phyloP scores from a whole-genome alignment of 2,113 vertebrate genomes.

The Sebastes fasciatus region DNA sequence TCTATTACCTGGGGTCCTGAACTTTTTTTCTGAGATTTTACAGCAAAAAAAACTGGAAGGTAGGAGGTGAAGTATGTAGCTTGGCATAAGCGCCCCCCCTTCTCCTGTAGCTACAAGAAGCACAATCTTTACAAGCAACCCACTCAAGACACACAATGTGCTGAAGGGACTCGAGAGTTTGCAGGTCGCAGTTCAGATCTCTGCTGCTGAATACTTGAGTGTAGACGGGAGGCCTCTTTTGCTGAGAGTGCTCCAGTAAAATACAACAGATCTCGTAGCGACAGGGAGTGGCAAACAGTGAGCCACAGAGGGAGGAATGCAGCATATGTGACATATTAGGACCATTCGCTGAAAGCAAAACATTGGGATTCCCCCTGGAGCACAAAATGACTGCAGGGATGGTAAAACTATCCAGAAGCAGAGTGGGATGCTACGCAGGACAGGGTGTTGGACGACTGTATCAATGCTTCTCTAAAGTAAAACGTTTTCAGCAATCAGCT shows the following conservation, averaged over 20 bases:
- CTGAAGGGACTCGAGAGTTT: conserved; percentile 20
- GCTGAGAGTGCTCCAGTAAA: conserved; percentile 32
- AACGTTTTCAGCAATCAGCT: neutral
- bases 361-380: conserved; percentile 31
- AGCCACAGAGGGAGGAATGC: conserved; percentile 41
- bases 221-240: conserved; percentile 20
- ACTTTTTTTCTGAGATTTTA: neutral
- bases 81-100: conserved; percentile 16
- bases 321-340: conserved; percentile 44
- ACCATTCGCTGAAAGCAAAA: conserved; percentile 11
- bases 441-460: neutral
- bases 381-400: conserved; percentile 1
- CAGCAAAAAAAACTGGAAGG: neutral
- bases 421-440: neutral
- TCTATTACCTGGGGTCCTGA: neutral
- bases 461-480: neutral
- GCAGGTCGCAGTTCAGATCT: conserved; percentile 41
- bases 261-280: conserved; percentile 41
- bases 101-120: conserved; percentile 14
- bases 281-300: conserved; percentile 44
- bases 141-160: conserved; percentile 11
- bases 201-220: conserved; percentile 32
- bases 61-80: neutral
- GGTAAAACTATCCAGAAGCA: neutral
- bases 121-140: conserved; percentile 36